A percentile compares a stretch with the other conserved stretches of the same genome.
phyloP scores from a whole-genome alignment of 2,113 vertebrate genomes.

The Sialia sialis region DNA sequence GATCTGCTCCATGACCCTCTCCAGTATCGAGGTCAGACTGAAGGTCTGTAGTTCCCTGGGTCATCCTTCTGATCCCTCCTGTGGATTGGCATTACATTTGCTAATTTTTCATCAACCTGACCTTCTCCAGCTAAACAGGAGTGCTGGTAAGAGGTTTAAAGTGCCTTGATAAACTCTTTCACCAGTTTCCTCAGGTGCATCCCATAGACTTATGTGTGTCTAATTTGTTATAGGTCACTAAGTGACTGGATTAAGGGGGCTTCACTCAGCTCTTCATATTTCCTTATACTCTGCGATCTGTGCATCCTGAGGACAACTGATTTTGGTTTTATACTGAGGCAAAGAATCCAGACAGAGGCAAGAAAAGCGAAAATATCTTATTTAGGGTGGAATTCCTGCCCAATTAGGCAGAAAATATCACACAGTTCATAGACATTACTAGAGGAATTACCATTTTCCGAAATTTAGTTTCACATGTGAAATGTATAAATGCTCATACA shows the following conservation, averaged over 20 bases:
- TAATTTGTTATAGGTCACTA: background rate
- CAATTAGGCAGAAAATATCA: background rate
- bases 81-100: background rate
- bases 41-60: background rate
- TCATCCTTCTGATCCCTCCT: background rate
- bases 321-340: background rate
- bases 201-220: no score
- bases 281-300: background rate
- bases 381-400: background rate
- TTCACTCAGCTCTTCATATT: background rate
- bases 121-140: background rate
- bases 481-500: background rate
- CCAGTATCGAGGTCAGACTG: background rate
- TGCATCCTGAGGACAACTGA: background rate
- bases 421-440: background rate
- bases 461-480: background rate
- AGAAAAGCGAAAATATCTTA: background rate
- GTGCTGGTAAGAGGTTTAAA: background rate
- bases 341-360: background rate
- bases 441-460: background rate
- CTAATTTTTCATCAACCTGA: background rate
- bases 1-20: background rate
- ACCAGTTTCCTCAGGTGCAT: background rate
- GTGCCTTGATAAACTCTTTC: background rate
- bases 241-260: background rate